Percentiles rank a stretch among this genome's conserved stretches.
Evolutionary conservation across 2,113 vertebrate species (phyloP).

Genomic region (Hydropotes inermis): DNA sequence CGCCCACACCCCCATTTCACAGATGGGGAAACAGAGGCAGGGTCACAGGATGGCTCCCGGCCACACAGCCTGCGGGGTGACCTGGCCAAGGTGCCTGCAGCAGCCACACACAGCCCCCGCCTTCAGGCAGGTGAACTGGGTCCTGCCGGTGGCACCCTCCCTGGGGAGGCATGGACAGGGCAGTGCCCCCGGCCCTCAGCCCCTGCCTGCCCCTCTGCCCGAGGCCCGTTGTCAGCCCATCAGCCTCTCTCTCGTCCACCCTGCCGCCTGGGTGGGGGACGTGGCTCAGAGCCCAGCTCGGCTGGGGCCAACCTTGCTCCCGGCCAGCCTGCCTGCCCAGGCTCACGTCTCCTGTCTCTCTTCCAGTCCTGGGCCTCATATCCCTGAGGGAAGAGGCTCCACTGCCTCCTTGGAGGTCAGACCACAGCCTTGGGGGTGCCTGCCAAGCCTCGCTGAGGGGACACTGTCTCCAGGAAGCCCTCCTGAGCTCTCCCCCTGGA

Average conservation of each 20-base stretch:
- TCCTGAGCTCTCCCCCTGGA: neutral
- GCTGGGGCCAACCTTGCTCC: neutral
- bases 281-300: accelerated
- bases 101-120: neutral
- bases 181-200: accelerated
- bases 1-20: accelerated
- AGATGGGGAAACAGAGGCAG: neutral
- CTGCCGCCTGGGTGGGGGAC: accelerated
- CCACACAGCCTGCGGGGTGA: accelerated
- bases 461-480: neutral
- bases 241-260: neutral
- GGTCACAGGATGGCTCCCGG: accelerated
- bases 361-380: accelerated
- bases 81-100: accelerated
- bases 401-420: neutral
- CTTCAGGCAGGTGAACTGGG: neutral
- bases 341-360: accelerated
- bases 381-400: neutral
- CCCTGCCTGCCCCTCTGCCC: accelerated
- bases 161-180: neutral
- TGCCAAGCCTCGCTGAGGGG: neutral
- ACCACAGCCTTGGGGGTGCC: neutral
- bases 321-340: accelerated
- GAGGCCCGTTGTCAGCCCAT: neutral
- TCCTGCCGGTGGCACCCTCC: neutral